phyloP scores from a whole-genome alignment of 2,888 invertebrate species.

The Boloria euphrosyne region DNA sequence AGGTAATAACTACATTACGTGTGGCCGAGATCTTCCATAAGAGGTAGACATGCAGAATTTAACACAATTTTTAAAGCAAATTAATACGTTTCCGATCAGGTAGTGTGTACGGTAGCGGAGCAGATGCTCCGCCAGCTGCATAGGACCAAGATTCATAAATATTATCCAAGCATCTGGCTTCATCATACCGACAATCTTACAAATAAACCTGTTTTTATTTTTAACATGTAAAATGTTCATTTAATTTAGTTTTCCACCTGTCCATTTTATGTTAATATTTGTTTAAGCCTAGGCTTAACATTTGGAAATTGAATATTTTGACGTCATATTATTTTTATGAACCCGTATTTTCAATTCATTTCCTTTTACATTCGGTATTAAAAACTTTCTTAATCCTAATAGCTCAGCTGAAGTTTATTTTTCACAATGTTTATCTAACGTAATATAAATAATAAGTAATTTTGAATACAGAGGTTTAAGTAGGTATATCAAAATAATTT shows the following conservation, averaged over 20 bases:
- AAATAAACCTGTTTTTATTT: constrained; percentile 27
- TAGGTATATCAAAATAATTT: too few species aligned
- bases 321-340: not conserved
- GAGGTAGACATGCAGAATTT: not conserved
- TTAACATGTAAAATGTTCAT: constrained; percentile 24
- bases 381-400: too few species aligned
- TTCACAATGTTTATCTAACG: too few species aligned
- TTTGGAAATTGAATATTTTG: constrained; percentile 1
- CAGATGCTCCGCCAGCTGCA: constrained; percentile 36
- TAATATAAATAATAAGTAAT: too few species aligned
- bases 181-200: constrained; percentile 25
- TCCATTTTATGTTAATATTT: constrained; percentile 16
- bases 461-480: too few species aligned
- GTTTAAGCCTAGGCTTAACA: constrained; percentile 1
- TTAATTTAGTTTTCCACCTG: constrained; percentile 22
- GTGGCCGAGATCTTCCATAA: not conserved
- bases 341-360: not conserved
- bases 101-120: constrained; percentile 28
- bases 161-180: constrained; percentile 35
- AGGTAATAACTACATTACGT: constrained; percentile 7
- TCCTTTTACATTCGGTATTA: not conserved
- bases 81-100: constrained; percentile 30
- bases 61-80: constrained; percentile 17
- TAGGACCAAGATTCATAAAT: constrained; percentile 35
- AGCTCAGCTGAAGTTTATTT: too few species aligned